Evolutionary conservation across 2,797 vertebrate genomes (phyloP), one percentile per base, ranked within the genome.

Genomic region (Eremophila alpestris): DNA sequence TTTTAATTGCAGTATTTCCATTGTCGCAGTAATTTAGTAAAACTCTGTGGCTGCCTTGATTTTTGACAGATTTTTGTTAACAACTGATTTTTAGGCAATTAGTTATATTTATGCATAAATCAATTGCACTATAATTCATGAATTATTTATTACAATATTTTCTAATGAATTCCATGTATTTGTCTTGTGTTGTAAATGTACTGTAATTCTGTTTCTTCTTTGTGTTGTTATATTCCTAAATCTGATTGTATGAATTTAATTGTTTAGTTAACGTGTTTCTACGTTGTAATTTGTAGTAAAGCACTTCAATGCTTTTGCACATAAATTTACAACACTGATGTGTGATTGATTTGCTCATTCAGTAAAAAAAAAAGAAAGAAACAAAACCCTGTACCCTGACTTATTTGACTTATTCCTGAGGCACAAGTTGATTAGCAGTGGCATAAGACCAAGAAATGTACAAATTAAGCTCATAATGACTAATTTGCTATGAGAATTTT

Each of bases 51-150:
- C 97, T 97, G 98, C 98, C 98, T 99, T 98, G 98, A 98, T 98
- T 98, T 97, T 98, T 98, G 98, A 98, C 98, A 97, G 97, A 98
- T 98, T 98, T 98, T 98, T 98, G 98, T 98, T 98, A 97, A 98
- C 98, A 98, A 98, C 98, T 93, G 95, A 98, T 97, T 98, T 98
- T 98, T 98, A 98, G 98, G 97, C 98, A 98, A 98, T 98, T 98
- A 97, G 98, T 98, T 99, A 98, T 98, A 98, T 99, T 99, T 99
- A 99, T 99, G 98, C 99, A 99, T 99, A 98, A 98, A 98, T 99
- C 98, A 98, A 98, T 98, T 99, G 99, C 99, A 99, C 99, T 99
- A 99, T 99, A 98, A 99, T 99, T 99, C 98, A 97, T 98, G 98
- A 98, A 98, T 98, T 98, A 98, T 98, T 98, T 98, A 98, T 97